phyloP scores from a whole-genome alignment of 2,888 invertebrate genomes.

The Pristionchus fissidentatus region DNA sequence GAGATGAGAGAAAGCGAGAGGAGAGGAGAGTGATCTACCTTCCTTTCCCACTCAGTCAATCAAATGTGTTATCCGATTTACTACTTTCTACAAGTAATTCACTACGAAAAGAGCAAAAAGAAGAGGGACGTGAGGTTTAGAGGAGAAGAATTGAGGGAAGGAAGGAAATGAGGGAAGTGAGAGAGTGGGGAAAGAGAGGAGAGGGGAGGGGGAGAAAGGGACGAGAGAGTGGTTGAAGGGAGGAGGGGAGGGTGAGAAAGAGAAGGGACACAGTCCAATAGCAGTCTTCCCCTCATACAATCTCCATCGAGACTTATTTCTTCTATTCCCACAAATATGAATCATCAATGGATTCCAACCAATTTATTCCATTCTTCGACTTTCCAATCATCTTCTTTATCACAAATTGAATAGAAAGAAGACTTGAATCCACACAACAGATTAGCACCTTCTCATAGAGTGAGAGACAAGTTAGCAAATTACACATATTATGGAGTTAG shows the following conservation, averaged over 20 bases:
- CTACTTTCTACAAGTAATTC: not conserved
- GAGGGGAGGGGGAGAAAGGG: not conserved
- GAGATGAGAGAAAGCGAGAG: not conserved
- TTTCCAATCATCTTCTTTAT: not conserved
- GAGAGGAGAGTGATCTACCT: slow-evolving; percentile 5
- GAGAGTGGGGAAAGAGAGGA: not conserved
- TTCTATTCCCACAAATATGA: not conserved
- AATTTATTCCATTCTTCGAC: not conserved
- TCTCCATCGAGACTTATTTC: not conserved
- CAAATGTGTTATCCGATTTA: slow-evolving; percentile 39
- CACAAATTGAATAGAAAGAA: not conserved
- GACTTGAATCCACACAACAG: not conserved
- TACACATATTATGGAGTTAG: slow-evolving; percentile 32
- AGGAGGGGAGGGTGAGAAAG: not conserved
- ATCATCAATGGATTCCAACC: slow-evolving; percentile 18
- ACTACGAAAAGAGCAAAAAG: not conserved
- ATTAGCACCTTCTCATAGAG: slow-evolving; percentile 26
- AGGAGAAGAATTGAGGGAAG: slow-evolving; percentile 17
- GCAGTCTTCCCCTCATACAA: not conserved
- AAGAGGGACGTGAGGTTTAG: too few species aligned
- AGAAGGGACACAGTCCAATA: not conserved
- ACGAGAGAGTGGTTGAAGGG: not conserved
- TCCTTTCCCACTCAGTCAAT: not conserved
- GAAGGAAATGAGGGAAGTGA: not conserved
- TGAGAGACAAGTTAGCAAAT: slow-evolving; percentile 34